Percentiles rank a stretch among this genome's conserved stretches.
phyloP scores from a whole-genome alignment of 2,888 invertebrate species.

The Epicampocera succincta region DNA sequence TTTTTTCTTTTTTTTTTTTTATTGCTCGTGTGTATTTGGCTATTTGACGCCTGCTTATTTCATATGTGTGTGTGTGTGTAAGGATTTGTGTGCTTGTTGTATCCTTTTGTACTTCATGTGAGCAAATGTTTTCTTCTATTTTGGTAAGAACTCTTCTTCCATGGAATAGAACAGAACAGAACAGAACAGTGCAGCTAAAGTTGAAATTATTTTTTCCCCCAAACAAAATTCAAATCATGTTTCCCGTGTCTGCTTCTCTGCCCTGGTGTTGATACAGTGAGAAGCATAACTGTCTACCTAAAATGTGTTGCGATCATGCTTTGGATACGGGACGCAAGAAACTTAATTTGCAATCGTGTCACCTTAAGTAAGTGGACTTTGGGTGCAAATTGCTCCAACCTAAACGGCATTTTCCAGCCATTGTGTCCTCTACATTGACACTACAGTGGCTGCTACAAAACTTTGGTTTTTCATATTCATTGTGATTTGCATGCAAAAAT shows the following conservation, averaged over 20 bases:
- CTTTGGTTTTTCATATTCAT: background rate
- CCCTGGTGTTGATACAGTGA: slow-evolving; percentile 16
- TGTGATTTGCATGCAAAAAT: slow-evolving; percentile 53
- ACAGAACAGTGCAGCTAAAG: too few species aligned
- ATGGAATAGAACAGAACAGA: slow-evolving; percentile 15
- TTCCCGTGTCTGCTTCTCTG: slow-evolving; percentile 24
- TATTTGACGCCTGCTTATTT: slow-evolving; percentile 25
- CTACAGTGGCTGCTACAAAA: slow-evolving; percentile 5
- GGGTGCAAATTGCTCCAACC: background rate
- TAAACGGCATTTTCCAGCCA: background rate
- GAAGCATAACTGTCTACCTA: background rate
- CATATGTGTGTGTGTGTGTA: background rate
- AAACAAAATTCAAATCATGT: slow-evolving; percentile 55
- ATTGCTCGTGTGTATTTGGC: slow-evolving; percentile 7
- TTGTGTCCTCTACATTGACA: background rate
- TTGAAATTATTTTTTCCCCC: slow-evolving; percentile 36
- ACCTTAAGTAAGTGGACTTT: too few species aligned
- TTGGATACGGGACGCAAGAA: too few species aligned
- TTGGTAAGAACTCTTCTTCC: background rate
- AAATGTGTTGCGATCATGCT: background rate
- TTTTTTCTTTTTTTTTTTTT: background rate
- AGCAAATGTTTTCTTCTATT: slow-evolving; percentile 11
- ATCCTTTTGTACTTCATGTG: background rate
- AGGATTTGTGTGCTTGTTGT: slow-evolving; percentile 36
- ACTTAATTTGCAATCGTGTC: too few species aligned